Evolutionary conservation across 1,140 invertebrate species (phyloP), one percentile per base, ranked within the genome.

Genomic region (Habropoda laboriosa): DNA sequence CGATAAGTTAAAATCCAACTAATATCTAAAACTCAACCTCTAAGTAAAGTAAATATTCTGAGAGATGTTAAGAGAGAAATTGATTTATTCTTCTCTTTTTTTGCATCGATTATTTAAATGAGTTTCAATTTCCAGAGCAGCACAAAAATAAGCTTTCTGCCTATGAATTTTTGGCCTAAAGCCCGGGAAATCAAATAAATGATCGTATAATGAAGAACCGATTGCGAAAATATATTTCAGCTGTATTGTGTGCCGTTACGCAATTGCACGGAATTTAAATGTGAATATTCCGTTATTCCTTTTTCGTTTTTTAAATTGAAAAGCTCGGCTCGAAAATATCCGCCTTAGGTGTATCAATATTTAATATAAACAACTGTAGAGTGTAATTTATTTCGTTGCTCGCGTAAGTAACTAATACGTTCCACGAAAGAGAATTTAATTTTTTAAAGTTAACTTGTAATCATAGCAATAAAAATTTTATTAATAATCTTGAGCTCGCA

Each of bases 241-340:
- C 38, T 21, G 51, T 38, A 30, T 21, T 7, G 67, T 27, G 38
- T 8, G 51, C 2, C 24, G 51, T 57, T 57, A 71, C 24, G 35
- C 35, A 57, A 71, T 45, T 12, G 38, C 24, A 8, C 18, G 18
- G 51, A 21, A 71, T 71, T 71, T 57, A 57, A 55, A 57, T 57
- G 53, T 24, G 67, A 71, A 71, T 55, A 45, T 55, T n/a, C 30
- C 16, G n/a, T 16, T 35, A n/a, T 55, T 57, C 67, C 40, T 18
- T 71, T 27, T 32, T 18, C 67, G 47, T 32, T 67, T 53, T 53
- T 40, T 27, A 40, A 57, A 27, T 27, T 21, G 49, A 71, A 57
- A 57, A 24, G 32, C 21, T 32, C 32, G 24, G 18, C 27, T 57
- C 8, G 24, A 40, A 38, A 30, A 27, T 7, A 32, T 10, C 27